Evolutionary conservation across 64 coral and sea anemone genomes (phyloP).

Genomic region (Acropora yongei): DNA sequence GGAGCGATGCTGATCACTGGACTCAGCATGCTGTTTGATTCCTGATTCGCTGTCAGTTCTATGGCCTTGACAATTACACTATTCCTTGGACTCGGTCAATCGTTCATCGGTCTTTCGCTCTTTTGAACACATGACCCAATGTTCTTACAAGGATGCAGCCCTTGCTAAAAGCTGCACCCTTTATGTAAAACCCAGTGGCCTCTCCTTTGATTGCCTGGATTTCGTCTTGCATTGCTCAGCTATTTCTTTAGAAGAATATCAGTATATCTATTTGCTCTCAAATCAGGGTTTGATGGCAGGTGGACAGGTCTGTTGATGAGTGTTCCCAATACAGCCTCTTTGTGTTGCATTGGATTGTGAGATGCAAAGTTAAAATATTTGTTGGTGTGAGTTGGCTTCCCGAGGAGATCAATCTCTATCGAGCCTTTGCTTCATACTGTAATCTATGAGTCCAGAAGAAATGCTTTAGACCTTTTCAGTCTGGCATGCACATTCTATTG

Average conservation of each 20-base stretch:
- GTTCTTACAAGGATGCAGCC: background rate
- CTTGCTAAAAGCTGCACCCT: background rate
- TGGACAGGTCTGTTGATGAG: background rate
- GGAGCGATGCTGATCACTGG: background rate
- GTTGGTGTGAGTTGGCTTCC: background rate
- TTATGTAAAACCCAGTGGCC: too few species aligned
- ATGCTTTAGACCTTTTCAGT: too few species aligned
- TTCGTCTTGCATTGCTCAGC: too few species aligned
- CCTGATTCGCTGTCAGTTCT: background rate
- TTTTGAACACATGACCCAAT: background rate
- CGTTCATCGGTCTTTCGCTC: background rate
- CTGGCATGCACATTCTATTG: too few species aligned
- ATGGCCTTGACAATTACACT: background rate
- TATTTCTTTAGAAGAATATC: background rate
- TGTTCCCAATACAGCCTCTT: background rate
- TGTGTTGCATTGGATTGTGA: slow-evolving; percentile 4
- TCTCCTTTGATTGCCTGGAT: too few species aligned
- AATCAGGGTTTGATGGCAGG: background rate
- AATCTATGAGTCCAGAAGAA: too few species aligned
- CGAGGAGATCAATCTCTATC: background rate
- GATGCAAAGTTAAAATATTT: background rate
- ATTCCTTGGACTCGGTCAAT: background rate
- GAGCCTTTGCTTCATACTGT: too few species aligned
- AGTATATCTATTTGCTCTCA: background rate
- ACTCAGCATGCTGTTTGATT: background rate